Percentiles rank a stretch among this genome's conserved stretches.
Conservation (phyloP, 2,113 vertebrate genomes). For the Cisticola juncidis region DNA sequence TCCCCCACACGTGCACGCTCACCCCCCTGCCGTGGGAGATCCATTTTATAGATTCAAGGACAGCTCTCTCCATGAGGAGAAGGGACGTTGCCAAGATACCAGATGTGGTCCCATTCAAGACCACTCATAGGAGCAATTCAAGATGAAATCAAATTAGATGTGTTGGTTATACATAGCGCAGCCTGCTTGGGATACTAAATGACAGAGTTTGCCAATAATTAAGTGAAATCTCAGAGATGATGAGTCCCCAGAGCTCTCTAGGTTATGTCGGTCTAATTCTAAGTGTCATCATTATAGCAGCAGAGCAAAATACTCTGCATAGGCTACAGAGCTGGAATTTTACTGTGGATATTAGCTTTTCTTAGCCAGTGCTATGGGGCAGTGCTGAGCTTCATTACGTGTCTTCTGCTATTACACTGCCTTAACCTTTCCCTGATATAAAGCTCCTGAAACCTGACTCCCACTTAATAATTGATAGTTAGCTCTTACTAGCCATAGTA, state of each 20-base stretch:
- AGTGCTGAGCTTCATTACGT: slow-evolving; percentile 25
- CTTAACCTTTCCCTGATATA: slow-evolving; percentile 52
- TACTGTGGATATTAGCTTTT: slow-evolving; percentile 35
- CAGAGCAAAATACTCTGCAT: slow-evolving; percentile 61
- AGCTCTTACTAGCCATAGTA: background rate
- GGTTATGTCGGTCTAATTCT: slow-evolving; percentile 66
- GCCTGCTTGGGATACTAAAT: slow-evolving; percentile 68
- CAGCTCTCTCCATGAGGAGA: slow-evolving; percentile 56
- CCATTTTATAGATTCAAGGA: slow-evolving; percentile 66
- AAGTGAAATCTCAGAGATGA: slow-evolving; percentile 70
- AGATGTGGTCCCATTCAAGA: slow-evolving; percentile 69
- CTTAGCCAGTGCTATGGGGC: slow-evolving; percentile 19
- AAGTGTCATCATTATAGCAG: slow-evolving; percentile 69
- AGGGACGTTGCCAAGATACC: slow-evolving; percentile 70
- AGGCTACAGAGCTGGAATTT: slow-evolving; percentile 49
- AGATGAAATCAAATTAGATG: slow-evolving; percentile 73
- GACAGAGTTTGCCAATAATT: slow-evolving; percentile 73
- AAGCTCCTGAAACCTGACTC: slow-evolving; percentile 45
- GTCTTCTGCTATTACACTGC: slow-evolving; percentile 14
- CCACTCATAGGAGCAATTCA: slow-evolving; percentile 72
- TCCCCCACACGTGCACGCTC: background rate
- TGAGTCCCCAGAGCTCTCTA: slow-evolving; percentile 70
- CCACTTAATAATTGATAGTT: slow-evolving; percentile 59
- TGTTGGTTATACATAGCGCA: slow-evolving; percentile 67
- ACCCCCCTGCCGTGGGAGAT: background rate